Evolutionary conservation across 2,113 vertebrate species (phyloP).

Genomic region (Physeter macrocephalus): DNA sequence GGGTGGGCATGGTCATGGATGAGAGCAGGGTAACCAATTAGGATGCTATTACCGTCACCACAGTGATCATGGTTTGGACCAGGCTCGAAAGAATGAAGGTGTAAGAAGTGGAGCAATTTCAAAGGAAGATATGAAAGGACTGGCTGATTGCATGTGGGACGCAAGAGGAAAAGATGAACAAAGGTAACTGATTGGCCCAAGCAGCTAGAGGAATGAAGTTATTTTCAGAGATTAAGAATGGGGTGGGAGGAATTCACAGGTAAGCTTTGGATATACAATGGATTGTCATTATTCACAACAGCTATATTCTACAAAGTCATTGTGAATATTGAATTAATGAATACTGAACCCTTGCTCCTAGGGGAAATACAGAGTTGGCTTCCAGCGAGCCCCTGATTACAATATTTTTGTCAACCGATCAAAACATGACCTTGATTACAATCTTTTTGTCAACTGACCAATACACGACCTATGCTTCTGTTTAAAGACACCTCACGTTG

Average conservation of each 20-base stretch:
- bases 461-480: not conserved
- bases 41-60: not conserved
- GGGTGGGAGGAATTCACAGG: not conserved
- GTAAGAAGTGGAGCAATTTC: not conserved
- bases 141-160: not conserved
- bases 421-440: not conserved
- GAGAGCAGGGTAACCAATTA: not conserved
- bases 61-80: not conserved
- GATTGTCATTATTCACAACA: not conserved
- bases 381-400: not conserved
- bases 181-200: not conserved
- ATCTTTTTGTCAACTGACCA: not conserved
- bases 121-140: not conserved
- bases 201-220: not conserved
- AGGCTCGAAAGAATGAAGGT: not conserved
- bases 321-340: not conserved
- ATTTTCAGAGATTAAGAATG: not conserved
- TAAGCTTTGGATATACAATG: not conserved
- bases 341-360: not conserved
- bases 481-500: not conserved
- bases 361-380: not conserved
- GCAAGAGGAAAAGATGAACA: not conserved
- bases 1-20: not conserved
- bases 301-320: not conserved
- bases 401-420: not conserved